phyloP scores from a whole-genome alignment of 2,113 vertebrate species.

The Urocitellus parryii region DNA sequence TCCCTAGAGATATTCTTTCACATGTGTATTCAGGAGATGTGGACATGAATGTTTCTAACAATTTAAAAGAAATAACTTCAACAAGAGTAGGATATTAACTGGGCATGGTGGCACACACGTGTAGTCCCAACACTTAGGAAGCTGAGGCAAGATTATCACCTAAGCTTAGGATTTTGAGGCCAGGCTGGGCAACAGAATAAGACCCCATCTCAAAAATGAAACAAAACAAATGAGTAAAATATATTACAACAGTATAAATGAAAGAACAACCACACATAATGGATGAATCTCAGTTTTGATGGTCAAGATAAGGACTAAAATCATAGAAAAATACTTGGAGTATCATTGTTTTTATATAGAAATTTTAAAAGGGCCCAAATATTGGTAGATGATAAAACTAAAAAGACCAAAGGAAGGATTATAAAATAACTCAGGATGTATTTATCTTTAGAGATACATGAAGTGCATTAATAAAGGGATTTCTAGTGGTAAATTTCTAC shows the following conservation, averaged over 20 bases:
- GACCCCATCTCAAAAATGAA: neutral
- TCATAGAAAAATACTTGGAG: neutral
- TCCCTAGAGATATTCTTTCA: constrained; percentile 1
- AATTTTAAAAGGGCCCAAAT: neutral
- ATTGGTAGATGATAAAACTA: neutral
- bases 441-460: neutral
- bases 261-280: neutral
- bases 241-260: neutral
- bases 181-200: too few relatives aligned
- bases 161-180: neutral
- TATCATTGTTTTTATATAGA: neutral
- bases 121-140: neutral
- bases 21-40: neutral
- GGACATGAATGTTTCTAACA: neutral
- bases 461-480: neutral
- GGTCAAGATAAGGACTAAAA: neutral
- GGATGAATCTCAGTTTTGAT: constrained; percentile 8
- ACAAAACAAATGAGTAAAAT: neutral
- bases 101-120: neutral
- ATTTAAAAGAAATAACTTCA: neutral
- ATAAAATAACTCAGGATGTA: neutral
- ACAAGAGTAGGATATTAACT: neutral
- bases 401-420: neutral
- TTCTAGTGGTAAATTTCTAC: neutral
- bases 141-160: neutral